phyloP scores from a whole-genome alignment of 2,888 invertebrate species.

The Noctua comes region DNA sequence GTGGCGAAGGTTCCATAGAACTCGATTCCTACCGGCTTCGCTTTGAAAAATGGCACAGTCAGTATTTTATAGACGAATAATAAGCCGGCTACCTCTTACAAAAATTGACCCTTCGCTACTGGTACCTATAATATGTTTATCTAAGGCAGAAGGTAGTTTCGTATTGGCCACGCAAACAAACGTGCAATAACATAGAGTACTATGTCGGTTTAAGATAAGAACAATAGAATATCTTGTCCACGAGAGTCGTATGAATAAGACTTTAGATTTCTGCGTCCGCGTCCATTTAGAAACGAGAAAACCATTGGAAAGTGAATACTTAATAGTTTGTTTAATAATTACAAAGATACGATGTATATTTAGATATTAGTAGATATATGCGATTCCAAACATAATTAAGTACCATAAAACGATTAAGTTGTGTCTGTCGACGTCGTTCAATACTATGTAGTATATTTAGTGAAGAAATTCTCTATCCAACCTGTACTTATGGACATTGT shows the following conservation, averaged over 20 bases:
- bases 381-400: slow-evolving; percentile 49
- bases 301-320: slow-evolving; percentile 64
- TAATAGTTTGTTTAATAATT: slow-evolving; percentile 55
- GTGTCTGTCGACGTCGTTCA: slow-evolving; percentile 27
- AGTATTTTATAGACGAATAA: too few species aligned
- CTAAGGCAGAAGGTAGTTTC: slow-evolving; percentile 18
- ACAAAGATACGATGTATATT: slow-evolving; percentile 50
- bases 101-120: too few species aligned
- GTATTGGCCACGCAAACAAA: slow-evolving; percentile 28
- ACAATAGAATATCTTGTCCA: slow-evolving; percentile 56
- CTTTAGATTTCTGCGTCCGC: slow-evolving; percentile 43
- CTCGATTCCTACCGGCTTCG: too few species aligned
- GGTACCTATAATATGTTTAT: background rate
- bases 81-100: too few species aligned
- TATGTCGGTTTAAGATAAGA: slow-evolving; percentile 50
- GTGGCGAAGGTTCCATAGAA: too few species aligned
- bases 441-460: slow-evolving; percentile 34
- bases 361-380: slow-evolving; percentile 41
- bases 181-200: slow-evolving; percentile 33
- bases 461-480: slow-evolving; percentile 50
- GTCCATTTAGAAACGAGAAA: slow-evolving; percentile 54
- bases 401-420: slow-evolving; percentile 55
- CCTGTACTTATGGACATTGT: slow-evolving; percentile 46
- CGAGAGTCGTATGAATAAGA: slow-evolving; percentile 31
- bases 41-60: too few species aligned